These are phyloP conservation scores for Benthosema pterotum DNA, from an alignment of 2,797 vertebrate genomes.

Conservation along the genomic window DNA sequence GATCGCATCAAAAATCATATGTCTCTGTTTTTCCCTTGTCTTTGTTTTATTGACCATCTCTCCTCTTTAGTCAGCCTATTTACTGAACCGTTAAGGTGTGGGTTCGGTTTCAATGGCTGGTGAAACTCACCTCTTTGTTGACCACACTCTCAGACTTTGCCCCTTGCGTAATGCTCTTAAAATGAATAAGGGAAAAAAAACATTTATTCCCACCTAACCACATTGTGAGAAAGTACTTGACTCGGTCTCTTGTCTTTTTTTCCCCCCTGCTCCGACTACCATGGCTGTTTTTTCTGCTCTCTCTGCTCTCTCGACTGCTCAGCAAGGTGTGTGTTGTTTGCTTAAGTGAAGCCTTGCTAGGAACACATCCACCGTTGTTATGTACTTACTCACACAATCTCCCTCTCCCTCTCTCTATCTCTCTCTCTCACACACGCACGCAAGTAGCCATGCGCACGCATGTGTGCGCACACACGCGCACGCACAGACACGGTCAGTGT, in stretches of 20 bases:
- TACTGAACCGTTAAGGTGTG: slow-evolving; percentile 56
- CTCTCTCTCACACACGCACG: not conserved
- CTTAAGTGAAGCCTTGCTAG: slow-evolving; percentile 76
- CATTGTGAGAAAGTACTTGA: slow-evolving; percentile 43
- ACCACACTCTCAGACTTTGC: slow-evolving; percentile 51
- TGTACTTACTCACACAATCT: slow-evolving; percentile 70
- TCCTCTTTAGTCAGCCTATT: slow-evolving; percentile 48
- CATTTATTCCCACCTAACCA: no score
- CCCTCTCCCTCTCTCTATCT: slow-evolving; percentile 20
- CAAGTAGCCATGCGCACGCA: slow-evolving; percentile 37
- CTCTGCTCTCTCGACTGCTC: slow-evolving; percentile 77
- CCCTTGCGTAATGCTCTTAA: no score
- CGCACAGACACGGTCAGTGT: slow-evolving; percentile 41
- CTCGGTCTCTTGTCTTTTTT: slow-evolving; percentile 2
- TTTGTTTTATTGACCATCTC: slow-evolving; percentile 13
- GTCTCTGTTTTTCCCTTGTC: slow-evolving; percentile 12
- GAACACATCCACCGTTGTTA: slow-evolving; percentile 78
- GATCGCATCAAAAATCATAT: not conserved
- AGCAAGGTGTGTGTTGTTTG: slow-evolving; percentile 86
- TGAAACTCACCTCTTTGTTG: slow-evolving; percentile 56
- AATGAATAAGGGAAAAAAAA: no score
- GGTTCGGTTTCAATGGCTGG: slow-evolving; percentile 60
- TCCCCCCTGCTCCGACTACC: not conserved
- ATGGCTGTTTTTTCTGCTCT: slow-evolving; percentile 40
- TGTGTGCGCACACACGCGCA: slow-evolving; percentile 2